phyloP scores from a whole-genome alignment of 2,888 invertebrate species.

The Norana najaformis region DNA sequence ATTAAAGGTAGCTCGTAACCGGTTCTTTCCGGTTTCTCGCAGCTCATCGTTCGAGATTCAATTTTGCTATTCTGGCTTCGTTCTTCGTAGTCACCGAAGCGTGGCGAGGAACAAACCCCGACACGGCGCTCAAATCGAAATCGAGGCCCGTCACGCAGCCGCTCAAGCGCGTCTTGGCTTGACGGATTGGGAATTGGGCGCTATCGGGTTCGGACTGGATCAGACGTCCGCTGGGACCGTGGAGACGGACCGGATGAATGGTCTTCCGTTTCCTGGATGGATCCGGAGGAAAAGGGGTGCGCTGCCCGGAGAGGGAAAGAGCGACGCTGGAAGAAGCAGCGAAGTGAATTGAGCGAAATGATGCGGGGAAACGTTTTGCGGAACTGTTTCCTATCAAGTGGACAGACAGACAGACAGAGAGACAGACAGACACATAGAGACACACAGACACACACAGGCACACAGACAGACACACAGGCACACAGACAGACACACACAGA shows the following conservation, averaged over 20 bases:
- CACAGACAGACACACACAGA: no score
- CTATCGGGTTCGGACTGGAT: no score
- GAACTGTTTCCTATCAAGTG: not conserved
- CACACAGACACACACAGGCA: no score
- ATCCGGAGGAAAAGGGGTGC: not conserved
- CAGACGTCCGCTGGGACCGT: not conserved
- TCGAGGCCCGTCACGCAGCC: not conserved
- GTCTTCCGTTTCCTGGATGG: not conserved
- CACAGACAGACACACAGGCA: no score
- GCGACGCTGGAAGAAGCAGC: not conserved
- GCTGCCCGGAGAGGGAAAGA: not conserved
- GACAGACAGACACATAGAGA: not conserved
- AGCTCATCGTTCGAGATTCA: not conserved
- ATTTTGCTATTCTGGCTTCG: not conserved
- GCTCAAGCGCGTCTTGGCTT: not conserved
- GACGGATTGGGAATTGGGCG: not conserved
- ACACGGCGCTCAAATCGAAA: not conserved
- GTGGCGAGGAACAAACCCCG: not conserved
- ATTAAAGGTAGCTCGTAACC: not conserved
- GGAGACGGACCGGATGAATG: not conserved
- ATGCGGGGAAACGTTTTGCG: not conserved
- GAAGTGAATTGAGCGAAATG: no score
- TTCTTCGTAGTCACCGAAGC: not conserved
- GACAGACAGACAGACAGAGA: not conserved
- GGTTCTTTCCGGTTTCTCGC: not conserved